phyloP scores from a whole-genome alignment of 2,113 vertebrate genomes.

The Poicephalus gulielmi region DNA sequence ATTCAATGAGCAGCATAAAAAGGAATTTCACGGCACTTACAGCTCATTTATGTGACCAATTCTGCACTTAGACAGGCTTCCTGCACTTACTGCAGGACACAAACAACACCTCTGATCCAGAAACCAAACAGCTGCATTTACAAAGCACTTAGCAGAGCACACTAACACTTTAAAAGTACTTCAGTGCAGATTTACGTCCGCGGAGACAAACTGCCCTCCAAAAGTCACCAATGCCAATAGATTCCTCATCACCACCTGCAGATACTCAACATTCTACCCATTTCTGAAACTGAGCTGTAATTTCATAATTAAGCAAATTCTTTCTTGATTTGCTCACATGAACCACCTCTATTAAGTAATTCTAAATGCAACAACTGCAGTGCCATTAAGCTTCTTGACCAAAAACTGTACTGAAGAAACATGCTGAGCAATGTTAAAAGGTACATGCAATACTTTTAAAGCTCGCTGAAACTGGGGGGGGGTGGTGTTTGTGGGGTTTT shows the following conservation, averaged over 20 bases:
- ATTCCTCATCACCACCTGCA: background rate
- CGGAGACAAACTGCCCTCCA: background rate
- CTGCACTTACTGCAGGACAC: background rate
- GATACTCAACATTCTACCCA: background rate
- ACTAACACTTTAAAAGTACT: background rate
- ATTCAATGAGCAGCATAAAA: background rate
- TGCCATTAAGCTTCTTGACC: background rate
- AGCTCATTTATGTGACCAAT: background rate
- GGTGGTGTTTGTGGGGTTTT: too few species aligned
- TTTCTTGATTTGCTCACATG: background rate
- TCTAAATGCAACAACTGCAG: background rate
- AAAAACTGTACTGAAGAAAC: background rate
- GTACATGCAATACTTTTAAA: background rate
- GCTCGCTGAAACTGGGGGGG: background rate
- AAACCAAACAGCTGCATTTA: background rate
- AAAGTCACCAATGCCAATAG: background rate
- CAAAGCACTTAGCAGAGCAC: background rate
- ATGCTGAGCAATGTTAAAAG: background rate
- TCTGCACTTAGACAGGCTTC: background rate
- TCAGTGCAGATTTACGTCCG: background rate
- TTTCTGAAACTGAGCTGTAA: background rate
- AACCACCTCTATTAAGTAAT: background rate
- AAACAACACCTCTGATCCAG: background rate
- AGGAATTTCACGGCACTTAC: background rate
- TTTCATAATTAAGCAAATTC: background rate